Evolutionary conservation across 2,888 invertebrate species (phyloP), one percentile per base, ranked within the genome.

Genomic region (Netelia inedita): DNA sequence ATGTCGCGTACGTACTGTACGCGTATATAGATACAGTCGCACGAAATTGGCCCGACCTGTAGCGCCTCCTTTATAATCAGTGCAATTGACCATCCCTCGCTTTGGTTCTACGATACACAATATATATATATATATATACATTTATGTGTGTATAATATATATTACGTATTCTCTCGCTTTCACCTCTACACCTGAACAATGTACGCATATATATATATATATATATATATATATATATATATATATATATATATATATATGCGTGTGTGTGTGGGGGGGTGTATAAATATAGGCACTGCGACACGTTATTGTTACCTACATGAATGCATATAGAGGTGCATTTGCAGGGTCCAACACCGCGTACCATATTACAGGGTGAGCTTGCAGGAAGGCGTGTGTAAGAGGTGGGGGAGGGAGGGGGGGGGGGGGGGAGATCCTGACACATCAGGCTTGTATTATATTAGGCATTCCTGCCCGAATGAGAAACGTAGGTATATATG

Each of bases 61-160:
- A 57, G 46, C 59, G 43, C 53, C 43, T 43, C 61, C 57, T 46
- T 83, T 79, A 79, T 83, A 82, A 81, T 74, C 80, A 71, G 82
- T 41, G 79, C 59, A 74, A 81, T 72, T 86, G 80, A 85, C 82
- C 72, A 82, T 79, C 84, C 82, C 16, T 78, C 68, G 57, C 76
- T 66, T 55, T 84, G 82, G 82, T 85, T 79, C 85, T 86, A 85
- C 85, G 80, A 80, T 82, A 82, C 79, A 23, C 41, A n/a, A 59
- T 61, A 16, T 59, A 59, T 57, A 14, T 55, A 16, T 55, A 55
- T 8, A 55, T 8, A n/a, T 16, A 55, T 55, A 8, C 5, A 55
- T 16, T 28, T 65, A 43, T 65, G 19, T 21, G 8, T 8, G 50
- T 68, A 68, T 14, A 68, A 16, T 35, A 35, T 41, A 19, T 68